Base-by-base conservation (phyloP, 2,888 invertebrate genomes). In the Keiferia lycopersicella region DNA sequence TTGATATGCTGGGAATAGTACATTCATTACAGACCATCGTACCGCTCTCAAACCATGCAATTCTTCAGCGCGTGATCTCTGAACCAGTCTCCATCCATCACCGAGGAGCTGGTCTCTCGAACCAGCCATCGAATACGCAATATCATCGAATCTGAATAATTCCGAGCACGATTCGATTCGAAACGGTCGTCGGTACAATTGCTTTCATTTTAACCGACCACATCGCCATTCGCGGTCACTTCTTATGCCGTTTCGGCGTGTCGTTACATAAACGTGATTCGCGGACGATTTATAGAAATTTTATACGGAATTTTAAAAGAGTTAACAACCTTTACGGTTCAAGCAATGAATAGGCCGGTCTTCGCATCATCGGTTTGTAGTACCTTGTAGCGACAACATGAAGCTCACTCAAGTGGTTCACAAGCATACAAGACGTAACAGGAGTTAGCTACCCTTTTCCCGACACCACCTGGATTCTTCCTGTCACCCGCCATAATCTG, bases 201-300 rank as follows among this genome's bases (percentile, higher is more conserved):
- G 79, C 75, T 77, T 78, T 80, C 75, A 65, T 81, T 81, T 77
- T 74, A 77, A 81, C 73, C 68, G 45, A 4, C 6, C 3, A 45
- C 16, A 34, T 45, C n/a, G 73, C 69, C 76, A 74, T 76, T 69
- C 50, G 73, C 70, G 71, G 45, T 63, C 30, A 41, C 16, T 57
- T 45, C 48, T 61, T 58, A 61, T 59, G 59, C 58, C 34, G 48
- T 39, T 57, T 64, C 41, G 48, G 41, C 38, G 51, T 41, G 38
- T 45, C 26, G n/a, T 62, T 51, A 51, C 48, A 51, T 63, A 59
- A 57, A 45, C 38, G 53, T 30, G 39, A n/a, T 45, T 30, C 34
- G 57, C 30, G 22, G 30, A 56, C 30, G 39, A 51, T 62, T 62
- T 18, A 53, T 53, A n/a, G 14, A 14, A 22, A 39, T 38, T 16